Conservation (phyloP, 2,113 vertebrate genomes). For the Python bivittatus region DNA sequence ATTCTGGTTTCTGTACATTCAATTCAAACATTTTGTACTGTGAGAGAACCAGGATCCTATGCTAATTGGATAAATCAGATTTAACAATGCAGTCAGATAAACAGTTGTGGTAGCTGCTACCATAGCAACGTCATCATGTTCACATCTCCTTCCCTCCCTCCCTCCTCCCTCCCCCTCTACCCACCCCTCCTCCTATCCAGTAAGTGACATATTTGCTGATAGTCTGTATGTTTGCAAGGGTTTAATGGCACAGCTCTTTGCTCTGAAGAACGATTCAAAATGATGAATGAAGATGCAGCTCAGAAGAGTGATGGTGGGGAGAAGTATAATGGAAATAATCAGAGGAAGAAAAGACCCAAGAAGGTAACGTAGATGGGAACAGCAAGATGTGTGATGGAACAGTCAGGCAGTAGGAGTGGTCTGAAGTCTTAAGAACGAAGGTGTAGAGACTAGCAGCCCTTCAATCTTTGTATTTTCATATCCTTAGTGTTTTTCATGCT, state of each 20-base stretch:
- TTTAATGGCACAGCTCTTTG: slow-evolving; percentile 63
- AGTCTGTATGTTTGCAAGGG: slow-evolving; percentile 55
- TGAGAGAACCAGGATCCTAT: slow-evolving; percentile 34
- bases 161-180: slow-evolving; percentile 28
- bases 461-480: not conserved
- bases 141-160: slow-evolving; percentile 56
- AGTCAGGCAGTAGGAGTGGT: slow-evolving; percentile 8
- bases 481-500: not conserved
- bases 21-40: slow-evolving; percentile 51
- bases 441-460: not conserved
- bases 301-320: slow-evolving; percentile 87
- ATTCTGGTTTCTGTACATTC: slow-evolving; percentile 29
- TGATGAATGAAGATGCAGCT: slow-evolving; percentile 81
- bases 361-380: slow-evolving; percentile 78
- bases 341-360: slow-evolving; percentile 86
- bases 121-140: slow-evolving; percentile 84
- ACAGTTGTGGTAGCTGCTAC: slow-evolving; percentile 89
- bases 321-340: slow-evolving; percentile 84
- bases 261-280: slow-evolving; percentile 50
- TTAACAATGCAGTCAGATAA: slow-evolving; percentile 81
- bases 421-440: not conserved
- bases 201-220: slow-evolving; percentile 56
- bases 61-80: slow-evolving; percentile 76
- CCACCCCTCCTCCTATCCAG: slow-evolving; percentile 45
- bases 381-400: slow-evolving; percentile 3